Evolutionary conservation across 2,797 vertebrate genomes (phyloP).

Genomic region (Acanthurus lineatus): DNA sequence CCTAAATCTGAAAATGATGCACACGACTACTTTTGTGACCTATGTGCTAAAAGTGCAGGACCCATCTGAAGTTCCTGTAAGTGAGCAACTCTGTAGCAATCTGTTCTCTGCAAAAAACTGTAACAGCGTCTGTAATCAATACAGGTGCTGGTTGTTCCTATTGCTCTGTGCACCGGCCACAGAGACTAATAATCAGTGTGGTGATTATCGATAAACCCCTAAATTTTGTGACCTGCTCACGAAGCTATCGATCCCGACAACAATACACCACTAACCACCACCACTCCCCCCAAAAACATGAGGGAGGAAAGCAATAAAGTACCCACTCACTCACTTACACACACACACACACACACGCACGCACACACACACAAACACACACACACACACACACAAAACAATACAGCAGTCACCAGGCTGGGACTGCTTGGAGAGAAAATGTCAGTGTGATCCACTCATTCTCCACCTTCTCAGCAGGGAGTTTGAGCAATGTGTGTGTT

Average conservation of each 20-base stretch:
- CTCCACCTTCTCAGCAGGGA: conserved; percentile 55
- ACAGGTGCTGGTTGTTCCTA: conserved; percentile 34
- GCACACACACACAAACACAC: conserved; percentile 19
- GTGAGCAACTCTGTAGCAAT: background rate
- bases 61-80: conserved; percentile 32
- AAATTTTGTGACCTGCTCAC: conserved; percentile 80
- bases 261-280: conserved; percentile 57
- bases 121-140: conserved; percentile 52
- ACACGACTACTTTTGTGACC: no score
- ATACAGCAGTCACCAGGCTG: conserved; percentile 48
- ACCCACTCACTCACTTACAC: conserved; percentile 37
- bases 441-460: conserved; percentile 68
- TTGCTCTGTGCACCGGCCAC: conserved; percentile 72
- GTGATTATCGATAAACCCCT: conserved; percentile 93
- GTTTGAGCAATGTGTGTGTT: conserved; percentile 29
- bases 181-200: conserved; percentile 90
- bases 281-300: conserved; percentile 60
- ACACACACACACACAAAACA: conserved; percentile 26
- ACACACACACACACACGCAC: conserved; percentile 18
- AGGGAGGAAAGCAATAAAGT: conserved; percentile 89
- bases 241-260: conserved; percentile 89
- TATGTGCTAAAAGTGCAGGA: no score
- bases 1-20: no score
- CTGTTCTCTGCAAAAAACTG: background rate
- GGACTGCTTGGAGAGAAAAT: conserved; percentile 63